Evolutionary conservation across 1,140 invertebrate species (phyloP).

Genomic region (Doryteuthis pealeii): DNA sequence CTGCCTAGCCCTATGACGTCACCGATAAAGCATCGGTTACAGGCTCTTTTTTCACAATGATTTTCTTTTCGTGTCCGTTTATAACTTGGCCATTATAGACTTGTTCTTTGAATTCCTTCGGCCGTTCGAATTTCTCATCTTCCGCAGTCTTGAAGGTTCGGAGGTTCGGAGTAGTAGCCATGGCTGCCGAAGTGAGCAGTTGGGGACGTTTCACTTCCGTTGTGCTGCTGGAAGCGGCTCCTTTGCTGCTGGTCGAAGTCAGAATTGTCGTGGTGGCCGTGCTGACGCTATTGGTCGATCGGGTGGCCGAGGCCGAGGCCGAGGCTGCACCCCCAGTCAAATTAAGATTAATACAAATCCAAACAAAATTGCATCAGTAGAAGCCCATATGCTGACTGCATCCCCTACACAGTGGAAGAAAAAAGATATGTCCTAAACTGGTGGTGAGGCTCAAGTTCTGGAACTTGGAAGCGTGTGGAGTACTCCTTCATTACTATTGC

Average conservation of each 20-base stretch:
- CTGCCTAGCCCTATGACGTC: slow-evolving; percentile 5
- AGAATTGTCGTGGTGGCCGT: not conserved
- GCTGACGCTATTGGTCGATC: not conserved
- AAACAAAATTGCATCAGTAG: no score
- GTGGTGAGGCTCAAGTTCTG: no score
- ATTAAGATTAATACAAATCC: no score
- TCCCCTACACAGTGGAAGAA: no score
- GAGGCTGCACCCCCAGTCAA: not conserved
- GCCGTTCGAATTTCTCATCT: not conserved
- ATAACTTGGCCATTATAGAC: slow-evolving; percentile 1
- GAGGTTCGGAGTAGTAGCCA: not conserved
- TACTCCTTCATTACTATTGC: no score
- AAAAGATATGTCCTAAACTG: no score
- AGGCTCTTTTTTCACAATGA: not conserved
- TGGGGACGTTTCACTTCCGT: not conserved
- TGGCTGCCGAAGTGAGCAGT: not conserved
- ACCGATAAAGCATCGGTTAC: not conserved
- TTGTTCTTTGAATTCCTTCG: not conserved
- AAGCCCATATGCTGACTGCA: no score
- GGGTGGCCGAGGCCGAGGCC: not conserved
- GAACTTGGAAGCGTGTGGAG: no score
- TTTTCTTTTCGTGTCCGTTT: not conserved
- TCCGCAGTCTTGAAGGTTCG: not conserved
- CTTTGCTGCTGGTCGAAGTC: not conserved
- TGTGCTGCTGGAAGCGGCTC: not conserved